Conservation (phyloP, 2,797 vertebrate species). For the Neosilurus hyrtlii region DNA sequence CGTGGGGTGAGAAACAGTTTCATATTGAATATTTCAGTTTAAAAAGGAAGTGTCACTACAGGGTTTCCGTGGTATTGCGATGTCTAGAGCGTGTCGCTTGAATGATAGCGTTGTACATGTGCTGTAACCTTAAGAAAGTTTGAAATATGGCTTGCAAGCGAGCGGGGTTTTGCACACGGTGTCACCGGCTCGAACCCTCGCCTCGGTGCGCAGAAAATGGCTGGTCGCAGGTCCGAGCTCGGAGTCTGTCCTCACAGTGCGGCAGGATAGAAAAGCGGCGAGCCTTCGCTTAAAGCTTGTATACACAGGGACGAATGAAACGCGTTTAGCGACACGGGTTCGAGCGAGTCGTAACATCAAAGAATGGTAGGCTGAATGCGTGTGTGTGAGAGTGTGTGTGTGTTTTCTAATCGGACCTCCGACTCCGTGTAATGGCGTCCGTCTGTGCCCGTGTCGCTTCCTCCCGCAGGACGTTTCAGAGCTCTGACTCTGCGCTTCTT, state of each 20-base stretch:
- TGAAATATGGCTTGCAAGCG: slow-evolving; percentile 31
- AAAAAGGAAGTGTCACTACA: slow-evolving; percentile 56
- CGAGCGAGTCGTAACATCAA: slow-evolving; percentile 42
- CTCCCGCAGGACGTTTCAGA: slow-evolving; percentile 36
- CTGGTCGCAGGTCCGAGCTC: slow-evolving; percentile 79
- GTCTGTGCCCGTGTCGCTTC: slow-evolving; percentile 59
- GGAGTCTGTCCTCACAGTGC: slow-evolving; percentile 11
- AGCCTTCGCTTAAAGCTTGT: not conserved
- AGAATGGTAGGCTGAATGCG: slow-evolving; percentile 44
- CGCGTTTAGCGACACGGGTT: slow-evolving; percentile 45
- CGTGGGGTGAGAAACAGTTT: slow-evolving; percentile 75
- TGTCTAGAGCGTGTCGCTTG: not conserved
- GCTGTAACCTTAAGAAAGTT: slow-evolving; percentile 68
- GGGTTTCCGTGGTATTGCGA: not conserved
- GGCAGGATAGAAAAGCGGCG: not conserved
- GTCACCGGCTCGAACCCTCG: slow-evolving; percentile 76
- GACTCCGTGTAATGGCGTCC: slow-evolving; percentile 81
- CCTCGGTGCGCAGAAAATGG: slow-evolving; percentile 79
- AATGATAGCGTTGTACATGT: slow-evolving; percentile 18
- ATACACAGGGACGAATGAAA: slow-evolving; percentile 13
- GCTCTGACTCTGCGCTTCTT: slow-evolving; percentile 24
- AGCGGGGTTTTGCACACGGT: slow-evolving; percentile 58
- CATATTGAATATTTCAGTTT: slow-evolving; percentile 69
- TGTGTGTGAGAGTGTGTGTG: slow-evolving; percentile 14
- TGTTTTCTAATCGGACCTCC: slow-evolving; percentile 68